Evolutionary conservation across 1,140 invertebrate genomes (phyloP).

Genomic region (Cheumatopsyche charites): DNA sequence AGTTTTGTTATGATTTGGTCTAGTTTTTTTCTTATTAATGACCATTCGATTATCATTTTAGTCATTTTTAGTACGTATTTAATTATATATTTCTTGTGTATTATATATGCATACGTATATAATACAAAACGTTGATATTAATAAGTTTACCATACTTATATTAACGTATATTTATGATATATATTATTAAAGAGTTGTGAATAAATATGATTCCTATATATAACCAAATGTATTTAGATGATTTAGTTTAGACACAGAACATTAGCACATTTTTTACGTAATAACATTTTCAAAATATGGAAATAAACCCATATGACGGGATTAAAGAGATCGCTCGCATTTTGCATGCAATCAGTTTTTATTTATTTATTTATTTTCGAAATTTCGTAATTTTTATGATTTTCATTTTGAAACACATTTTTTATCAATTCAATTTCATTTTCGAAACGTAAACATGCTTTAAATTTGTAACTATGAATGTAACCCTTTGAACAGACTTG

Average conservation of each 20-base stretch:
- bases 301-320: too few relatives aligned
- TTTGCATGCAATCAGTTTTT: too few relatives aligned
- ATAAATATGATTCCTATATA: constrained; percentile 39
- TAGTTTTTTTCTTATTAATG: neutral
- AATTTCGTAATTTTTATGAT: too few relatives aligned
- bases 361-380: too few relatives aligned
- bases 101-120: too few relatives aligned
- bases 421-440: too few relatives aligned
- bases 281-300: neutral
- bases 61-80: constrained; percentile 1
- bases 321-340: too few relatives aligned
- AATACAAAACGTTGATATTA: constrained; percentile 25
- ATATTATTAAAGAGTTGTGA: constrained; percentile 36
- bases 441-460: too few relatives aligned
- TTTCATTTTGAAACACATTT: too few relatives aligned
- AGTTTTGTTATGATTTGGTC: constrained; percentile 18
- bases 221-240: constrained; percentile 37
- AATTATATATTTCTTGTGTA: constrained; percentile 3
- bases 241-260: constrained; percentile 20
- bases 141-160: constrained; percentile 24
- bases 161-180: constrained; percentile 2
- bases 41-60: neutral
- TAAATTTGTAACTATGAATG: too few relatives aligned
- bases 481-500: too few relatives aligned
- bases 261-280: constrained; percentile 34